Evolutionary conservation across 2,113 vertebrate genomes (phyloP).

Genomic region (Myotis brandtii): DNA sequence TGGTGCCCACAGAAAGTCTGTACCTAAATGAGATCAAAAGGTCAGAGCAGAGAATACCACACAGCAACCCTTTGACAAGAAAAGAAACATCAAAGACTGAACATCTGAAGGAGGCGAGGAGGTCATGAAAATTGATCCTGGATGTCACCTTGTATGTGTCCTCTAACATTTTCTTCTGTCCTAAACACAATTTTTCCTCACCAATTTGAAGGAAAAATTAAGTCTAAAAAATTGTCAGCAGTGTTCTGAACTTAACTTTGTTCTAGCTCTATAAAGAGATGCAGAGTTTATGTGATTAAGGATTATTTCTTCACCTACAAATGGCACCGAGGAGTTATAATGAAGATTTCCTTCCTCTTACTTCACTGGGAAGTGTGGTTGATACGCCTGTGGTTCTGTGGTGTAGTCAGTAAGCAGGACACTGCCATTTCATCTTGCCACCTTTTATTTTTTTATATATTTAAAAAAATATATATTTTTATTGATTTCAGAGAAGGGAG

Average conservation of each 20-base stretch:
- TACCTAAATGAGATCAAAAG: conserved; percentile 86
- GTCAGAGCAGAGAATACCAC: neutral
- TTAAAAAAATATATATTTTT: too few relatives aligned
- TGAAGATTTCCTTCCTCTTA: neutral
- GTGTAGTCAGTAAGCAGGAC: neutral
- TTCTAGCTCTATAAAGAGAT: neutral
- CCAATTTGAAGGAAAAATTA: neutral
- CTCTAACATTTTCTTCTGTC: neutral
- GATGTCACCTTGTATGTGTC: neutral
- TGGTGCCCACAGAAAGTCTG: conserved; percentile 94
- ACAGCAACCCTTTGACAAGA: neutral
- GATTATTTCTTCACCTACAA: neutral
- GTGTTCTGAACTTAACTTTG: neutral
- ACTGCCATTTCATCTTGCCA: neutral
- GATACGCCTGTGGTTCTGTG: neutral
- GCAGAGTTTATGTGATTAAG: neutral
- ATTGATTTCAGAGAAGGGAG: too few relatives aligned
- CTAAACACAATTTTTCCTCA: neutral
- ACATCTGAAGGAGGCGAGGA: too few relatives aligned
- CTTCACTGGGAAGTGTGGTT: neutral
- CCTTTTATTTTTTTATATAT: neutral
- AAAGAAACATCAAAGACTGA: neutral
- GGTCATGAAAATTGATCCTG: neutral
- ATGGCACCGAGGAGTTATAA: neutral
- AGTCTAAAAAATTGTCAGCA: neutral